Conservation (phyloP, 2,797 vertebrate genomes). For the Acanthis flammea region DNA sequence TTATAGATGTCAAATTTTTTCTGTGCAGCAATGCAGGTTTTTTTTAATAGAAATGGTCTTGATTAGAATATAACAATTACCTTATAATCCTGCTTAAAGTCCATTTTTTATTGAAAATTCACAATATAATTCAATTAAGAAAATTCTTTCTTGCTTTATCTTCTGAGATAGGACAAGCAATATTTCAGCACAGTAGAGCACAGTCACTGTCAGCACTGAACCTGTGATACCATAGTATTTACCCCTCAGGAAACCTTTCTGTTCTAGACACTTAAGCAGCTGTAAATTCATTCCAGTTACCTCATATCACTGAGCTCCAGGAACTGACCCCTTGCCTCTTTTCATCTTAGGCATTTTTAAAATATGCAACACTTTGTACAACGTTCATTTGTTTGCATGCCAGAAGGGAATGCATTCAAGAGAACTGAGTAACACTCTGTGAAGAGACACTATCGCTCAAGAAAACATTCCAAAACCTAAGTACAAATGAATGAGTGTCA, state of each 20-base stretch:
- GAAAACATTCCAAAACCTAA: neutral
- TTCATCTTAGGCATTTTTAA: neutral
- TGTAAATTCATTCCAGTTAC: neutral
- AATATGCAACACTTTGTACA: neutral
- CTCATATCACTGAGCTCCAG: neutral
- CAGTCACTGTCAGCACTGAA: neutral
- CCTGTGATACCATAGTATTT: neutral
- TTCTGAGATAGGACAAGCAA: neutral
- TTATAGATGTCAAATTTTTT: neutral
- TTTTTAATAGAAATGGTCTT: neutral
- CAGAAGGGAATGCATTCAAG: neutral
- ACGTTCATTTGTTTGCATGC: neutral
- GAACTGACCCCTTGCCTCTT: neutral
- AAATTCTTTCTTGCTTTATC: neutral
- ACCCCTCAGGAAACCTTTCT: neutral
- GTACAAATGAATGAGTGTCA: fast-evolving
- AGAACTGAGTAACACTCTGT: neutral
- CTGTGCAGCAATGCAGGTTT: neutral
- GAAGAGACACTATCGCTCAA: neutral
- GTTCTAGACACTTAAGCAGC: neutral
- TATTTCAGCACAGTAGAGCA: neutral
- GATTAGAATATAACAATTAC: neutral
- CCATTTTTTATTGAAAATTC: neutral
- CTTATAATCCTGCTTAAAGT: neutral
- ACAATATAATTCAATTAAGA: slow-evolving; percentile 3